Percentiles rank a stretch among this genome's conserved stretches.
Conservation (phyloP, 1,140 invertebrate species). For the Acromyrmex heyeri region DNA sequence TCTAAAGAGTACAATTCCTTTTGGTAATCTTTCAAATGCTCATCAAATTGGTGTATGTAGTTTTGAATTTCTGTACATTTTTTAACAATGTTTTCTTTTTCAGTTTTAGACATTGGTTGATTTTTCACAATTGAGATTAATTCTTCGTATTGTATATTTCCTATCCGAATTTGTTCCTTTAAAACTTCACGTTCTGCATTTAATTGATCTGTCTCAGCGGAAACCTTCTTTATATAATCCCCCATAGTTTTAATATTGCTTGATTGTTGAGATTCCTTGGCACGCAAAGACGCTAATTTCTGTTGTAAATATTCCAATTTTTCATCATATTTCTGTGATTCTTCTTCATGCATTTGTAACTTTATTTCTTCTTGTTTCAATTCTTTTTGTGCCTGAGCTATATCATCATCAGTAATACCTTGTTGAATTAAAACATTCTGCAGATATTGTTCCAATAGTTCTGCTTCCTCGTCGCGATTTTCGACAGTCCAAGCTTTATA, state of each 20-base stretch:
- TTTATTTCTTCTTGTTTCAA: constrained; percentile 61
- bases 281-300: constrained; percentile 56
- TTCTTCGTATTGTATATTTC: constrained; percentile 62
- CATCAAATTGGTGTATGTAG: constrained; percentile 75
- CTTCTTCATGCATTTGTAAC: constrained; percentile 56
- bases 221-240: constrained; percentile 63
- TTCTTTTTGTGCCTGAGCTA: constrained; percentile 50
- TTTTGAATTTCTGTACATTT: constrained; percentile 75
- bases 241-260: constrained; percentile 61
- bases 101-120: constrained; percentile 77
- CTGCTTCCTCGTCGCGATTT: constrained; percentile 76
- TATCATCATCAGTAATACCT: constrained; percentile 70
- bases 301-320: constrained; percentile 65
- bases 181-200: constrained; percentile 60
- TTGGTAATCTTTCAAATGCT: constrained; percentile 79
- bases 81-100: constrained; percentile 75
- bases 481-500: constrained; percentile 80
- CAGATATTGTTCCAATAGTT: constrained; percentile 73
- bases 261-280: constrained; percentile 64
- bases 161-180: constrained; percentile 65
- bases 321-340: constrained; percentile 59
- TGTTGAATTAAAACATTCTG: constrained; percentile 68
- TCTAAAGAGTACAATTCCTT: constrained; percentile 79
- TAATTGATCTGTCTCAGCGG: constrained; percentile 71
- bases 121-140: constrained; percentile 70